Conservation (phyloP, 92 coral and sea anemone species). For the Epizoanthus scotinus region DNA sequence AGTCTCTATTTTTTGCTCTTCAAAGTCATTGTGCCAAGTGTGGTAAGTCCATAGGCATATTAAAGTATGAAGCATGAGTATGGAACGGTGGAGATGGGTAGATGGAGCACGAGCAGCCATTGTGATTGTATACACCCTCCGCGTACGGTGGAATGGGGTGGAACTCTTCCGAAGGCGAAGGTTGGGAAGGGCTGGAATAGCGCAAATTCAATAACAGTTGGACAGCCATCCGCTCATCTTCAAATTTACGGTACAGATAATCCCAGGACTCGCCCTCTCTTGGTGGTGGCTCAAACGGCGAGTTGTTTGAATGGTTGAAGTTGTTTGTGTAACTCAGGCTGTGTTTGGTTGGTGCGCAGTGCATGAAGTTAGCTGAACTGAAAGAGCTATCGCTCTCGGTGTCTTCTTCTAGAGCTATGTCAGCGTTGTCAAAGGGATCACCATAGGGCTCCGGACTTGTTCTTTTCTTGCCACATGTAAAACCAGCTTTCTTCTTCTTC, state of each 20-base stretch:
- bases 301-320: conserved; percentile 55
- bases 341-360: conserved; percentile 33
- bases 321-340: conserved; percentile 34
- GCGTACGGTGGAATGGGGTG: conserved; percentile 32
- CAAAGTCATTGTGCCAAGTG: conserved; percentile 24
- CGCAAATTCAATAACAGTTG: conserved; percentile 88
- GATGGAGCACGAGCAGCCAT: conserved; percentile 35
- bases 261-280: conserved; percentile 61
- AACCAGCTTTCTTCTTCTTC: conserved; percentile 73
- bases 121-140: conserved; percentile 10
- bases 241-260: conserved; percentile 87
- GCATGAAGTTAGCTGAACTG: conserved; percentile 29
- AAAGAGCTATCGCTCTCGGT: conserved; percentile 44
- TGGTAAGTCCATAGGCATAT: conserved; percentile 38
- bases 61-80: conserved; percentile 24
- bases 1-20: background rate
- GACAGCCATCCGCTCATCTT: conserved; percentile 92
- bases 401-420: conserved; percentile 57
- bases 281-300: conserved; percentile 61
- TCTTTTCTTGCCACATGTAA: conserved; percentile 49
- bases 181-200: conserved; percentile 66
- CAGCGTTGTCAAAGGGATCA: conserved; percentile 65
- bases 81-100: conserved; percentile 34
- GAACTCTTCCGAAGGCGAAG: conserved; percentile 43
- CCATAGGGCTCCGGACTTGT: conserved; percentile 65